Evolutionary conservation across 2,797 vertebrate species (phyloP).

Genomic region (Rhynchonycteris naso): DNA sequence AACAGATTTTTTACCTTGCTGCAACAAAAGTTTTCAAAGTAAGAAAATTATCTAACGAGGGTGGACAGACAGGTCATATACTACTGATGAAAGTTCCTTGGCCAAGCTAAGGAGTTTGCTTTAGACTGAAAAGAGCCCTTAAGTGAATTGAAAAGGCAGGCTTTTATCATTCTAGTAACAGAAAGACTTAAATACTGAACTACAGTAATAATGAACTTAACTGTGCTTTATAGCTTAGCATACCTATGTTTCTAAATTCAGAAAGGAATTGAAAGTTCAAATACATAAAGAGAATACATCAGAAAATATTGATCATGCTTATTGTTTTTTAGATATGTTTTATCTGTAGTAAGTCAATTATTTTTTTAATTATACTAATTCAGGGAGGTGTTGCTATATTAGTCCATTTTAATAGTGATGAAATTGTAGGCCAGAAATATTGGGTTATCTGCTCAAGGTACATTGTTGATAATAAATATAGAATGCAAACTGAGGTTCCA

Average conservation of each 20-base stretch:
- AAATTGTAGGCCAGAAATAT: neutral
- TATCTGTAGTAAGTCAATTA: neutral
- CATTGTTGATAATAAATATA: neutral
- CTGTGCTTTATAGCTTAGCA: neutral
- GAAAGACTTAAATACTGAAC: neutral
- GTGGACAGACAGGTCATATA: neutral
- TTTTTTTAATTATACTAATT: neutral
- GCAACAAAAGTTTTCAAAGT: neutral
- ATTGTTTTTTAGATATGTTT: neutral
- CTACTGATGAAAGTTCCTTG: neutral
- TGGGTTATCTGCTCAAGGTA: neutral
- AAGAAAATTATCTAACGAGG: neutral
- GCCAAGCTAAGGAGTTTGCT: neutral
- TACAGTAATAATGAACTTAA: neutral
- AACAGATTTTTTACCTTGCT: neutral
- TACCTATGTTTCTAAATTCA: neutral
- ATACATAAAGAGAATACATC: neutral
- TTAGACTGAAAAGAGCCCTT: neutral
- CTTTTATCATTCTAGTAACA: neutral
- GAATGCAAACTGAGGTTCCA: neutral
- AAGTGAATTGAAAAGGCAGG: neutral
- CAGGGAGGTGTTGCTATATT: neutral
- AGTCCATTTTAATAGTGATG: neutral
- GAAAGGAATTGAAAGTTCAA: neutral
- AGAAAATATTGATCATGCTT: neutral